Percentiles rank a stretch among this genome's conserved stretches.
Conservation (phyloP, 1,140 invertebrate species). For the Panonychus citri region DNA sequence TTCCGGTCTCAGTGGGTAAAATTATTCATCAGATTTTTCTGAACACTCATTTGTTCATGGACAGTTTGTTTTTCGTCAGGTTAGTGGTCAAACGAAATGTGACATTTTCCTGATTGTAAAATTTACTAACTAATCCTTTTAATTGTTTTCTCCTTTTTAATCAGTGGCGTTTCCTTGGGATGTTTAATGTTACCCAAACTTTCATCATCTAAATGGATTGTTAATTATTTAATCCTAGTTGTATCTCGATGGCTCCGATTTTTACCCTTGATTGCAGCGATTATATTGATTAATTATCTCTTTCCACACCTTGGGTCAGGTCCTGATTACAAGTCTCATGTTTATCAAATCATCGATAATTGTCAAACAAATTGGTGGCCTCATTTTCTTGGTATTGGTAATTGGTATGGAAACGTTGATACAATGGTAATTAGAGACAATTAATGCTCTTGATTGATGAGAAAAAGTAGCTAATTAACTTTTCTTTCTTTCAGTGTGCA, state of each 20-base stretch:
- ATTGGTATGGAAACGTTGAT: neutral
- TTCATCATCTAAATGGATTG: neutral
- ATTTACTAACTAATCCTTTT: no score
- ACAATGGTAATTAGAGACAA: neutral
- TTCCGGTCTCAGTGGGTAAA: neutral
- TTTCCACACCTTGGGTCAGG: constrained; percentile 1
- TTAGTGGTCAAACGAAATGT: neutral
- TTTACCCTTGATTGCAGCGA: constrained; percentile 2
- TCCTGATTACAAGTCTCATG: constrained; percentile 1
- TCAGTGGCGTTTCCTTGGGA: constrained; percentile 4
- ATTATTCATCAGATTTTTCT: neutral
- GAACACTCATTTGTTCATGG: neutral
- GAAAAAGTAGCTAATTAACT: no score
- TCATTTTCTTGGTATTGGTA: constrained; percentile 5
- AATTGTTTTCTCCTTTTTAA: no score
- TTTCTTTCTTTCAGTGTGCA: constrained; percentile 2
- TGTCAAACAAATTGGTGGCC: constrained; percentile 6
- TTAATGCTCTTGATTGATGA: neutral
- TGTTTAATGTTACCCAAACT: neutral
- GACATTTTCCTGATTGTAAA: neutral
- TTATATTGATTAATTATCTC: constrained; percentile 2
- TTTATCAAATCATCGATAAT: neutral
- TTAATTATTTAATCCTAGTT: constrained; percentile 4
- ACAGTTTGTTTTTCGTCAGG: constrained; percentile 4
- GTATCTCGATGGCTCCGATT: neutral